Evolutionary conservation across 2,888 invertebrate species (phyloP).

Genomic region (Chloromyia formosa): DNA sequence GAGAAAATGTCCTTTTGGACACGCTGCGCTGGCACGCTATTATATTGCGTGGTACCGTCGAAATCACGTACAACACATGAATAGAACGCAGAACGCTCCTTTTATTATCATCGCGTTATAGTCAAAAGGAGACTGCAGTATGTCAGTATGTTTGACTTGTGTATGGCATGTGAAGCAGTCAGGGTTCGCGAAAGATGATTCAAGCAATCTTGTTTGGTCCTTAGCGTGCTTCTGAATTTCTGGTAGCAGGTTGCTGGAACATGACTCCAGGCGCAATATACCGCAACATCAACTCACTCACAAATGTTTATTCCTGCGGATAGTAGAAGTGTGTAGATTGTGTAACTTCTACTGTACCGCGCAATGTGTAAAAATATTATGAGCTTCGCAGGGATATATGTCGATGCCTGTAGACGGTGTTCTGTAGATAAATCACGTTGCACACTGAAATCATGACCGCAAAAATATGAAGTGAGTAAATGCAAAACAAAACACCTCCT

Average conservation of each 20-base stretch:
- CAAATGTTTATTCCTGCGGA: conserved; percentile 7
- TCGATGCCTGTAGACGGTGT: not conserved
- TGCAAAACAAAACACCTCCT: not conserved
- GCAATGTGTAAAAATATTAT: conserved; percentile 25
- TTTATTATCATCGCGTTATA: conserved; percentile 23
- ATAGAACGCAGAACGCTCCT: conserved; percentile 18
- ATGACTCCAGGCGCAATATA: not conserved
- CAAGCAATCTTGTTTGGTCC: conserved; percentile 4
- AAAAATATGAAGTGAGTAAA: not conserved
- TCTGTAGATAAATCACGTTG: conserved; percentile 28
- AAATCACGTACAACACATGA: conserved; percentile 47
- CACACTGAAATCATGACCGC: conserved; percentile 9
- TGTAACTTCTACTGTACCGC: not conserved
- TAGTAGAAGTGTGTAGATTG: not conserved
- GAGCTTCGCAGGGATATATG: conserved; percentile 6
- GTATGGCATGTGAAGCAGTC: not conserved
- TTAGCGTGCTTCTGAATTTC: not conserved
- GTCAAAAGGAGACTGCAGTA: conserved; percentile 3
- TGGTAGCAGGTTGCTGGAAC: not conserved
- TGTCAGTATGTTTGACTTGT: conserved; percentile 17
- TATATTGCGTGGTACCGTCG: conserved; percentile 44
- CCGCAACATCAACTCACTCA: not conserved
- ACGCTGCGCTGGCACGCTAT: conserved; percentile 22
- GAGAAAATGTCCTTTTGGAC: conserved; percentile 37
- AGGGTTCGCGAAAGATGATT: not conserved